Evolutionary conservation across 2,888 invertebrate species (phyloP), one percentile per base, ranked within the genome.

Genomic region (Luperina testacea): DNA sequence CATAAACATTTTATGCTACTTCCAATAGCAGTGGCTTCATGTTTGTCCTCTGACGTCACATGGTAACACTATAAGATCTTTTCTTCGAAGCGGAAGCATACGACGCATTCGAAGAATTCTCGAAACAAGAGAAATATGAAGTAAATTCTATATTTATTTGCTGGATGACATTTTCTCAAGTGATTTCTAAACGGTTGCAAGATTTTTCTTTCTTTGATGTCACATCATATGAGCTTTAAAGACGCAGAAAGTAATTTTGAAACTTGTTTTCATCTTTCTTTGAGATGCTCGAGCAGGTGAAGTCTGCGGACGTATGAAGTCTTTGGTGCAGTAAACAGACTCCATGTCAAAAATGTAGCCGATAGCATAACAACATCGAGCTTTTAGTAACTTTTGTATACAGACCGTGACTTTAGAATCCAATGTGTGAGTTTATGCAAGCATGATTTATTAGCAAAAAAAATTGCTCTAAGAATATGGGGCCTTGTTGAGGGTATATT

Each of bases 51-150:
- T 78, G 78, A 87, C 81, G 80, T 82, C 82, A 86, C 70, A 69
- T 51, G 27, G 59, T 45, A 61, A 67, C 32, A 69, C 71, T 77
- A 72, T 74, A 72, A 82, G 81, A 88, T 76, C 32, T 82, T 81
- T 88, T 88, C 88, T 70, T 45, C 63, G 88, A 89, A 89, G 68
- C 80, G 83, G 82, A 83, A 86, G 81, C 76, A 68, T 76, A 64
- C 72, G 77, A 80, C 71, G 65, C 48, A 69, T 89, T 87, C 86
- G 73, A 63, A 59, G 89, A 88, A 88, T 64, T 87, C 72, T 72
- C 64, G 78, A 73, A 80, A 83, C 79, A 78, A 78, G 72, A 76
- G 82, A 67, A 73, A 80, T 83, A 64, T 73, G 65, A 75, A 68
- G 61, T 82, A 65, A 74, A 81, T 61, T 75, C 75, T 81, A 78